These are phyloP conservation scores for Potorous gilbertii DNA, from an alignment of 2,797 vertebrate genomes.

Conservation along the genomic window DNA sequence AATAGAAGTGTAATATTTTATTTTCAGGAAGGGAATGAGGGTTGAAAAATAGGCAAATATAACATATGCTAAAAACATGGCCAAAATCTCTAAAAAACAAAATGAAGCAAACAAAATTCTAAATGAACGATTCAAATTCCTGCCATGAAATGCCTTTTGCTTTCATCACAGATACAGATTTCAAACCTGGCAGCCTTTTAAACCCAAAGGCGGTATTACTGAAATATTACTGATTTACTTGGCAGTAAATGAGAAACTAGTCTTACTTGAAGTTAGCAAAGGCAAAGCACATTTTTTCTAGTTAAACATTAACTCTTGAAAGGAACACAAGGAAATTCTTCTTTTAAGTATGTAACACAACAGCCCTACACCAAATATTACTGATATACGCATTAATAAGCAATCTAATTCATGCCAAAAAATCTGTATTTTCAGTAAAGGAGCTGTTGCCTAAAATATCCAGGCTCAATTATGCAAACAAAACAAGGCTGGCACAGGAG, in stretches of 20 bases:
- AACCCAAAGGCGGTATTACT: slow-evolving; percentile 56
- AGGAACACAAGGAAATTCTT: slow-evolving; percentile 50
- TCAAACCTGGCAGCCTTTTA: slow-evolving; percentile 56
- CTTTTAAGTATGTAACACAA: slow-evolving; percentile 24
- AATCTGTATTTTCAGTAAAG: slow-evolving; percentile 28
- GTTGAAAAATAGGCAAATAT: slow-evolving; percentile 12
- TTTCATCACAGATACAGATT: slow-evolving; percentile 56
- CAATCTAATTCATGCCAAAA: slow-evolving; percentile 34
- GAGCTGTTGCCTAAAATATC: slow-evolving; percentile 30
- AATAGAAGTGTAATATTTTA: slow-evolving; percentile 37
- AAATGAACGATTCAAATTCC: slow-evolving; percentile 58
- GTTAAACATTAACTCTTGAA: slow-evolving; percentile 80
- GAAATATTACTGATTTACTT: slow-evolving; percentile 82
- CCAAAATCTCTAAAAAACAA: neutral
- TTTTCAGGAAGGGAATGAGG: slow-evolving; percentile 9
- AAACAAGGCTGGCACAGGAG: neutral
- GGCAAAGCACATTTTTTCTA: slow-evolving; percentile 61
- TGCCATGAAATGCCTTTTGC: slow-evolving; percentile 61
- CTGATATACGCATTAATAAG: slow-evolving; percentile 27
- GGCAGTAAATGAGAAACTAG: slow-evolving; percentile 73
- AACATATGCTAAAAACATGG: neutral
- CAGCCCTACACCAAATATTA: slow-evolving; percentile 17
- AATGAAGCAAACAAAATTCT: slow-evolving; percentile 53
- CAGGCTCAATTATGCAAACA: slow-evolving; percentile 27
- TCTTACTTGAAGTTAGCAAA: slow-evolving; percentile 68